Conservation (phyloP, 2,113 vertebrate genomes). For the Cyphotilapia sp. region DNA sequence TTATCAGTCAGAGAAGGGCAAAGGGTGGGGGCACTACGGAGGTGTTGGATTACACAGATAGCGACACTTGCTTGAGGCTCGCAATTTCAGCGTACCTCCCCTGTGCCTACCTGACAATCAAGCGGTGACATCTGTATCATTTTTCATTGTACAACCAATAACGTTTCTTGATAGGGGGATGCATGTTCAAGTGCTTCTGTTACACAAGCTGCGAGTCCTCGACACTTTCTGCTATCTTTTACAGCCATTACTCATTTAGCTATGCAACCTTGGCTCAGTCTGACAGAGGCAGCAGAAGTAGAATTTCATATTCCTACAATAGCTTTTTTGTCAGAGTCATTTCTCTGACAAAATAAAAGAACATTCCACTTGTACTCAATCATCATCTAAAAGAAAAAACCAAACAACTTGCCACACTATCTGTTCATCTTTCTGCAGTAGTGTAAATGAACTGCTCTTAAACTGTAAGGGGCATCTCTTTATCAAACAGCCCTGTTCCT, state of each 20-base stretch:
- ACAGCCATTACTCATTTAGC: conserved; percentile 24
- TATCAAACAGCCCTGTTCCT: not conserved
- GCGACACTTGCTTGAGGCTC: conserved; percentile 19
- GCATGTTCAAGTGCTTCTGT: conserved; percentile 31
- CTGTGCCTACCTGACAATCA: conserved; percentile 24
- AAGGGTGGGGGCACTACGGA: not conserved
- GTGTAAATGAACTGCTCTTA: not conserved
- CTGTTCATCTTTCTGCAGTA: not conserved
- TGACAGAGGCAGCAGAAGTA: not conserved
- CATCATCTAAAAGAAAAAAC: not conserved
- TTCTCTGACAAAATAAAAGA: not conserved
- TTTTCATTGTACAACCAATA: conserved; percentile 33
- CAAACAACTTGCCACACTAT: not conserved
- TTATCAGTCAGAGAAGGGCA: conserved; percentile 2
- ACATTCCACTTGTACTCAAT: not conserved
- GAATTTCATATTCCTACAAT: conserved; percentile 2
- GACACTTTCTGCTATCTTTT: conserved; percentile 13
- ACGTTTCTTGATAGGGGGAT: conserved; percentile 13
- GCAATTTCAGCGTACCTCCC: conserved; percentile 5
- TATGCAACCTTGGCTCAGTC: conserved; percentile 21
- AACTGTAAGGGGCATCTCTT: not conserved
- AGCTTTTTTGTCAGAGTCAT: not conserved
- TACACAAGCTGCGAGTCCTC: conserved; percentile 8
- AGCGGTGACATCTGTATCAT: conserved; percentile 1
- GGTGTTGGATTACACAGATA: conserved; percentile 34